Base-by-base conservation (phyloP, 2,113 vertebrate genomes). In the Fulica atra region DNA sequence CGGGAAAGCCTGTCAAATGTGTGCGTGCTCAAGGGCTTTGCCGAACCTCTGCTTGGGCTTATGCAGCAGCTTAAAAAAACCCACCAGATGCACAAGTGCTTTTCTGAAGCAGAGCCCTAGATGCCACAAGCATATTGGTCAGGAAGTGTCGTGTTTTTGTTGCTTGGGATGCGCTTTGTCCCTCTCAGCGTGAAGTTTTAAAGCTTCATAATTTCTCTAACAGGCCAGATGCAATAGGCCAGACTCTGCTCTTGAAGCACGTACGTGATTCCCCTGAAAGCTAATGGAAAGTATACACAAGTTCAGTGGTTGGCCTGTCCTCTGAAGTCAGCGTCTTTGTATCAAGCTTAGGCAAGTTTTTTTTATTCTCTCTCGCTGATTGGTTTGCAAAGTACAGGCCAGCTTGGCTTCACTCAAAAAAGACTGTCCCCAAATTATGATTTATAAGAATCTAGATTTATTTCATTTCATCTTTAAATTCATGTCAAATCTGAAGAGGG, bases 401-500 rank as follows among this genome's bases (percentile, higher is more conserved):
- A 40, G 24, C 35, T 79, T 80, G n/a, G 38, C 65, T 72, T 81
- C 57, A 56, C 61, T 81, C 64, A 80, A 11, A 89, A 88, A 80
- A 84, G 8, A 25, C 73, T 91, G 35, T 54, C 63, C 6, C 15
- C 60, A 28, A 42, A 61, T 68, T 85, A 77, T 66, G 92, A 91
- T 93, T 95, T 81, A 59, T 59, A 48, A 36, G 21, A 42, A 54
- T 86, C 28, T 6, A 54, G 65, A 86, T 72, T 93, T 66, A 94
- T 94, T 96, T 16, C 76, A 81, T 87, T 89, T 93, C 68, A 80
- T 86, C 86, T 95, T 24, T n/a, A 76, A 71, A 88, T 68, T 84
- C n/a, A 23, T 8, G 26, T 95, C 56, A 88, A 94, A 86, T 72
- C 70, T 71, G 68, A 73, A 23, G 65, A 87, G 81, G 78, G 71